phyloP scores from a whole-genome alignment of 1,140 invertebrate species.

The Heliconius melpomene region DNA sequence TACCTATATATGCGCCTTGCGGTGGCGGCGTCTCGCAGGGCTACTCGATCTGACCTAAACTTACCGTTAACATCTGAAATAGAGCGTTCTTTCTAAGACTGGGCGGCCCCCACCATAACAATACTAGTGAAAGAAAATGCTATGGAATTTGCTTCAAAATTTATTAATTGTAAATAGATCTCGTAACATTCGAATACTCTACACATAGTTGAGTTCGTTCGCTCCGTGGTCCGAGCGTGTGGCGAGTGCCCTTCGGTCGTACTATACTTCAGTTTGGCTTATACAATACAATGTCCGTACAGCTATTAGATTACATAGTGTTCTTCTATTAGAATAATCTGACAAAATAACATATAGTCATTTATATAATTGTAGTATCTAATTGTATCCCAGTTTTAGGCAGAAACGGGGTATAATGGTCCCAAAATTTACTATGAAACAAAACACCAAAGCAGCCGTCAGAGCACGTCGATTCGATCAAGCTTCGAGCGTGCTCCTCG shows the following conservation, averaged over 20 bases:
- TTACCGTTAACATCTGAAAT: conserved; percentile 81
- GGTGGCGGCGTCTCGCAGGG: conserved; percentile 39
- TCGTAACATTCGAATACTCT: conserved; percentile 62
- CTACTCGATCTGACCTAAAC: conserved; percentile 72
- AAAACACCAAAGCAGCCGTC: conserved; percentile 54
- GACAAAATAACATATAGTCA: conserved; percentile 44
- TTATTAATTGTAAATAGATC: conserved; percentile 66
- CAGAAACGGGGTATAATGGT: conserved; percentile 68
- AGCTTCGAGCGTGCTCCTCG: conserved; percentile 21
- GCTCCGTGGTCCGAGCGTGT: conserved; percentile 44
- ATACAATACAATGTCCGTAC: conserved; percentile 37
- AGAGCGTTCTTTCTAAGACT: conserved; percentile 73
- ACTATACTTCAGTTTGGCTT: conserved; percentile 68
- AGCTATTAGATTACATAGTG: conserved; percentile 40
- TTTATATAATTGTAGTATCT: conserved; percentile 45
- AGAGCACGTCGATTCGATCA: background rate
- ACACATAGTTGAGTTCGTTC: conserved; percentile 45
- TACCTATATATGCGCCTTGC: conserved; percentile 46
- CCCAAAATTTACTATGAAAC: conserved; percentile 78
- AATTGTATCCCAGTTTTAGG: conserved; percentile 53
- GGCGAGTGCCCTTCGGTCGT: conserved; percentile 57
- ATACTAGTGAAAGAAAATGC: conserved; percentile 70
- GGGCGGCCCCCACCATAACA: conserved; percentile 70
- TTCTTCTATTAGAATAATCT: conserved; percentile 39
- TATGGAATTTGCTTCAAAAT: conserved; percentile 74